Evolutionary conservation across 2,113 vertebrate species (phyloP), one percentile per base, ranked within the genome.

Genomic region (Serilophus lunatus): DNA sequence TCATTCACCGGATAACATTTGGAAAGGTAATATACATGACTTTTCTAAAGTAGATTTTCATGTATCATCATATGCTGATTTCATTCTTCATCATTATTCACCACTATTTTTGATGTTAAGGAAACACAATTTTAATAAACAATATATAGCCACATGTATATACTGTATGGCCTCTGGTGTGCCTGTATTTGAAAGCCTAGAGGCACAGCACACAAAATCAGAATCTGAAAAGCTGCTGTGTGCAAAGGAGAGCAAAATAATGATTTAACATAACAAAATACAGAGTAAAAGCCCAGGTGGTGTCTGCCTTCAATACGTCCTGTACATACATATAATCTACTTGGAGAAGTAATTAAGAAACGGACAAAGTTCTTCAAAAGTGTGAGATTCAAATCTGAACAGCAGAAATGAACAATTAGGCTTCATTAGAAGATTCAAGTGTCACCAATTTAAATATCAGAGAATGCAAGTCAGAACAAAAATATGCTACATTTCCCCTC

Each of bases 141-240:
- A n/a, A 31, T 35, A 38, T 2, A 36, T 4, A 33, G 2, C 4
- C 28, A 50, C 0, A 1, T 36, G 9, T 28, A 4, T 8, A 4
- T 8, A 29, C 5, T 0, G 1, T 19, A 4, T 10, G 18, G 28
- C 33, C 10, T 53, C 18, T 1, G 1, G 8, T 20, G 26, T 22
- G 28, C 14, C 17, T 3, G 1, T 11, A 47, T 57, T 57, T 63
- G 26, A 78, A 75, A 65, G 50, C 26, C 23, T 42, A 63, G 23
- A 66, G 23, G 15, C 6, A 82, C 36, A 90, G n/a, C 1, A 2
- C 11, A 44, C 3, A 61, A 49, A 72, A 64, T 25, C 31, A 81
- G 36, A 75, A 79, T 1, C 6, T 23, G 7, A 61, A 26, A 93
- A 80, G 14, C 8, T 61, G 15, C 3, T 78, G 18, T 18, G 18